Conservation (phyloP, 1,140 invertebrate species). For the Scaptodrosophila lebanonensis region DNA sequence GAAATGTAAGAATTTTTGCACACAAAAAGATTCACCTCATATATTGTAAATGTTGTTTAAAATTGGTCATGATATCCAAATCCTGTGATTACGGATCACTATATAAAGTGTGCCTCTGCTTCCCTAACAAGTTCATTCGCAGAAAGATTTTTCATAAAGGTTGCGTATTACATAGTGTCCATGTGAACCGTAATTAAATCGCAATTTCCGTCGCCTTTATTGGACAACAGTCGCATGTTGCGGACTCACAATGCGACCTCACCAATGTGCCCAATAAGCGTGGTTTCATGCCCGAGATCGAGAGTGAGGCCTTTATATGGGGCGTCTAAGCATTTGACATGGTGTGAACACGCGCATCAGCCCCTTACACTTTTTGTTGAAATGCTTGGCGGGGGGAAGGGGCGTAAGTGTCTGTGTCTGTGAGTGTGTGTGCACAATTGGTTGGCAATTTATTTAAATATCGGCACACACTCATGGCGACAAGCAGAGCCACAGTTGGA, state of each 20-base stretch:
- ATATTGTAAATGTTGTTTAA: conserved; percentile 24
- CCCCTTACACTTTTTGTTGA: conserved; percentile 48
- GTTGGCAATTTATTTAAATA: conserved; percentile 75
- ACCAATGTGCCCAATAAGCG: conserved; percentile 25
- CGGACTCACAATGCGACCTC: conserved; percentile 8
- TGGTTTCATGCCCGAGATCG: no score
- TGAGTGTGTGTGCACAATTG: conserved; percentile 60
- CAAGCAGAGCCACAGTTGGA: conserved; percentile 24
- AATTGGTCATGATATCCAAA: neutral
- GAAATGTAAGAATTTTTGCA: conserved; percentile 40
- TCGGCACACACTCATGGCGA: conserved; percentile 71
- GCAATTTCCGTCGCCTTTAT: no score
- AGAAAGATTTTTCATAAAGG: no score
- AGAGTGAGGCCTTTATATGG: conserved; percentile 3
- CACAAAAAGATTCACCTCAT: conserved; percentile 38
- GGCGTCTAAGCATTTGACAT: conserved; percentile 60
- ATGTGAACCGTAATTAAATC: no score
- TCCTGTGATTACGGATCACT: no score
- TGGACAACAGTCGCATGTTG: no score
- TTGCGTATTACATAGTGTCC: no score
- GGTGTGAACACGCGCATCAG: conserved; percentile 70
- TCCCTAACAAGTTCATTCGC: no score
- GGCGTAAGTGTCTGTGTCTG: conserved; percentile 3
- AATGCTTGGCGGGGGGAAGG: conserved; percentile 14
- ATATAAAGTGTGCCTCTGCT: no score